phyloP scores from a whole-genome alignment of 2,888 invertebrate species.

The Miltochrista miniata region DNA sequence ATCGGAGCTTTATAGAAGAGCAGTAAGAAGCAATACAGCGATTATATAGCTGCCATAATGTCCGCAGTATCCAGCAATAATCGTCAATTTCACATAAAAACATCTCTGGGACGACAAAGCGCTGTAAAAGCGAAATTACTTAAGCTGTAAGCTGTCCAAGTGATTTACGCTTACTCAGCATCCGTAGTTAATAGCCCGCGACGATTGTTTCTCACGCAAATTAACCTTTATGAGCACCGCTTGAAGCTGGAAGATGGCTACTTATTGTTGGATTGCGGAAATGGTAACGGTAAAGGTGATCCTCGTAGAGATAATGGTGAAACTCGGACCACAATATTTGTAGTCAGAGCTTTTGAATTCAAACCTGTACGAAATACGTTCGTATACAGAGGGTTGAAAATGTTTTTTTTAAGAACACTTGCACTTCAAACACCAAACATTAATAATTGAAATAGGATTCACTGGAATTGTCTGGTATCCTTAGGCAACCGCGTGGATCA shows the following conservation, averaged over 20 bases:
- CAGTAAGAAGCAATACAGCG: neutral
- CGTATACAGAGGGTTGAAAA: too few relatives aligned
- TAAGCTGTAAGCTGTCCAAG: constrained; percentile 16
- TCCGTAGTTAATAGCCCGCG: constrained; percentile 27
- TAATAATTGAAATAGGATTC: too few relatives aligned
- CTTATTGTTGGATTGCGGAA: neutral
- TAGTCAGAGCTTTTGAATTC: too few relatives aligned
- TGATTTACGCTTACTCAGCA: constrained; percentile 12
- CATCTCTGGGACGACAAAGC: constrained; percentile 13
- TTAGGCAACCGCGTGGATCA: too few relatives aligned
- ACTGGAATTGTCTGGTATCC: too few relatives aligned
- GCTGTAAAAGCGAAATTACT: constrained; percentile 39
- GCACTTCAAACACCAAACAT: too few relatives aligned
- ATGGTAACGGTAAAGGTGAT: too few relatives aligned
- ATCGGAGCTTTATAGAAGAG: too few relatives aligned
- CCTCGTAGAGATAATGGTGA: too few relatives aligned
- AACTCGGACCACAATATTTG: too few relatives aligned
- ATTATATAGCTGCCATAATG: neutral
- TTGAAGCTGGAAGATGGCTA: neutral
- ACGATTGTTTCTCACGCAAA: constrained; percentile 39
- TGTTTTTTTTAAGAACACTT: too few relatives aligned
- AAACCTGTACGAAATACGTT: too few relatives aligned
- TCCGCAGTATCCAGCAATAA: neutral
- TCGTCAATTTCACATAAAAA: constrained; percentile 14
- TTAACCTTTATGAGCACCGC: constrained; percentile 29